Percentiles rank a stretch among this genome's conserved stretches.
Evolutionary conservation across 2,888 invertebrate species (phyloP).

Genomic region (Stenodera caucasica): DNA sequence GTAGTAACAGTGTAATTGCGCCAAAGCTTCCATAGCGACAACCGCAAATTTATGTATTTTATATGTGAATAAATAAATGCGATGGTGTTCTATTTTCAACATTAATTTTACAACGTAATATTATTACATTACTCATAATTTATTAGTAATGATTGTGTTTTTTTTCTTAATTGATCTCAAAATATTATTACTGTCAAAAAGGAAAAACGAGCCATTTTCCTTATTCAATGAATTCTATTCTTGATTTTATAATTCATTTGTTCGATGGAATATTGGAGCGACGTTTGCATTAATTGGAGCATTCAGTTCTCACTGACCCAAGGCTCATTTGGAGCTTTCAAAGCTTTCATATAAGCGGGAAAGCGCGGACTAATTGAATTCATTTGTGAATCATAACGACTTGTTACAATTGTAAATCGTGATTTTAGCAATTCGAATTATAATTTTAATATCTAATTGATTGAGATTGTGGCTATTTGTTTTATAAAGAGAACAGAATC

Average conservation of each 20-base stretch:
- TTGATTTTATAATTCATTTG: background rate
- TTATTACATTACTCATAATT: no score
- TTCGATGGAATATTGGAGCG: background rate
- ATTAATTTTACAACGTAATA: no score
- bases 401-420: background rate
- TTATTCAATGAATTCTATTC: no score
- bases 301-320: background rate
- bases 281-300: background rate
- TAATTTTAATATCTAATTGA: no score
- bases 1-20: background rate
- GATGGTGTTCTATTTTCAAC: no score
- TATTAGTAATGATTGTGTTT: no score
- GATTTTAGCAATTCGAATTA: slow-evolving; percentile 1
- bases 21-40: background rate
- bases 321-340: background rate
- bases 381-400: background rate
- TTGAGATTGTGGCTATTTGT: no score
- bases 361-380: background rate
- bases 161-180: no score
- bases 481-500: no score
- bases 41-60: background rate
- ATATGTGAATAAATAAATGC: background rate
- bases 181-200: no score
- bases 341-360: background rate
- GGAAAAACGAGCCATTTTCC: no score